Evolutionary conservation across 2,888 invertebrate species (phyloP).

Genomic region (Cephus pulcher): DNA sequence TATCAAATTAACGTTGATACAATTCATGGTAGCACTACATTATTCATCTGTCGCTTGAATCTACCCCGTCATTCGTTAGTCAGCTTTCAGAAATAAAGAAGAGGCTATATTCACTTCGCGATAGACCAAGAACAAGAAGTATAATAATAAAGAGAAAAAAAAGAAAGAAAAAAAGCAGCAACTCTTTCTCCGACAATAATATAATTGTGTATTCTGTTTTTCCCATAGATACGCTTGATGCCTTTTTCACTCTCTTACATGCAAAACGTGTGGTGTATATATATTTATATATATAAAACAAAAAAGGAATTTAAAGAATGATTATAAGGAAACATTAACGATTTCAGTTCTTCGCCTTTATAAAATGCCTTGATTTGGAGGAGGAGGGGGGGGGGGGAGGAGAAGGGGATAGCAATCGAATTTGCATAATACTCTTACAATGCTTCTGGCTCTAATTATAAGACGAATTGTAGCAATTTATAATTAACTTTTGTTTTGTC

Average conservation of each 20-base stretch:
- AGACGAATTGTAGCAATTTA: conserved; percentile 18
- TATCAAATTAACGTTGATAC: conserved; percentile 50
- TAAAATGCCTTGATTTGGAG: neutral
- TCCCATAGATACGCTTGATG: conserved; percentile 24
- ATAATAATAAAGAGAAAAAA: neutral
- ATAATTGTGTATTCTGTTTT: conserved; percentile 23
- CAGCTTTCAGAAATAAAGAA: neutral
- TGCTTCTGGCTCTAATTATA: conserved; percentile 19
- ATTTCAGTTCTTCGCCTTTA: conserved; percentile 38
- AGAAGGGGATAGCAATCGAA: neutral
- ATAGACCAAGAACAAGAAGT: neutral
- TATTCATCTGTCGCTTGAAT: conserved; percentile 5
- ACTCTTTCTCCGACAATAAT: conserved; percentile 34
- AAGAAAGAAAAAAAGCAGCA: conserved; percentile 40
- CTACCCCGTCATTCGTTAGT: neutral
- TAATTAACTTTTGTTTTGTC: conserved; percentile 17
- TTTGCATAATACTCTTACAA: conserved; percentile 2
- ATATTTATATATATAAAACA: conserved; percentile 9
- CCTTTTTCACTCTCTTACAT: neutral
- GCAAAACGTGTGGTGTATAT: conserved; percentile 9
- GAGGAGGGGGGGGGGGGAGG: neutral
- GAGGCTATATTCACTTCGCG: neutral
- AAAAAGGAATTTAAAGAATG: conserved; percentile 31
- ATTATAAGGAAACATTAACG: conserved; percentile 41
- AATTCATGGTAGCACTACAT: conserved; percentile 41